phyloP scores from a whole-genome alignment of 2,797 vertebrate genomes.

The Avahi laniger region DNA sequence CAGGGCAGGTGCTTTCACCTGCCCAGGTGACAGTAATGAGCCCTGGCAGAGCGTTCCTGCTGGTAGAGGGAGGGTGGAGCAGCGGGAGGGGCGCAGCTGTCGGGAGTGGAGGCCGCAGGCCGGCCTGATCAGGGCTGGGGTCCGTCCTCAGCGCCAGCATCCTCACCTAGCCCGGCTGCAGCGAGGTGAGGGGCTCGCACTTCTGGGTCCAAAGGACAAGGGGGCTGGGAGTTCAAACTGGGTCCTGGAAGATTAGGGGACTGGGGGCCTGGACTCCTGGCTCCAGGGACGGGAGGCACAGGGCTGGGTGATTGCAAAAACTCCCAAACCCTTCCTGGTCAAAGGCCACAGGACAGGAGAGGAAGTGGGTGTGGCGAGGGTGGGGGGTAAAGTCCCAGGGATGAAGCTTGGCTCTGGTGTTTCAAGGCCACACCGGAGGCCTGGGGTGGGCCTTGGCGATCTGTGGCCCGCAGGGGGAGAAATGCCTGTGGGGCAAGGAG shows the following conservation, averaged over 20 bases:
- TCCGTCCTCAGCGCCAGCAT: not conserved
- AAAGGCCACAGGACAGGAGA: conserved; percentile 61
- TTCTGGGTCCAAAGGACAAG: not conserved
- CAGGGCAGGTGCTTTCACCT: conserved; percentile 63
- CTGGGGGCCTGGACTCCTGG: not conserved
- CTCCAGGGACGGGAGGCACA: not conserved
- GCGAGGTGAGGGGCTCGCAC: not conserved
- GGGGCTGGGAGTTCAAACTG: not conserved
- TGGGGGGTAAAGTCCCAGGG: conserved; percentile 62
- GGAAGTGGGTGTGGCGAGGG: conserved; percentile 43
- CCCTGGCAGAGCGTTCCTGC: conserved; percentile 26
- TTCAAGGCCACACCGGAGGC: not conserved
- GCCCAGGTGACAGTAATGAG: conserved; percentile 65
- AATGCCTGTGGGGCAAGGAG: too few species aligned
- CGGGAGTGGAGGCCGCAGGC: not conserved
- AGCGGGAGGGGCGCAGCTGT: not conserved
- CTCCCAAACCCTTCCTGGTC: conserved; percentile 66
- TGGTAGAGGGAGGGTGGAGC: not conserved
- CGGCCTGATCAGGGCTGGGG: not conserved
- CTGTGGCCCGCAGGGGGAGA: not conserved
- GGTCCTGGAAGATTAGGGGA: not conserved
- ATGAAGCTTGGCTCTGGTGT: not conserved
- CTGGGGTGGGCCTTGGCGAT: not conserved
- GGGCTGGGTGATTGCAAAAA: not conserved
- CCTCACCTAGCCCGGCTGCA: not conserved